phyloP scores from a whole-genome alignment of 2,113 vertebrate genomes.

The Steatornis caripensis region DNA sequence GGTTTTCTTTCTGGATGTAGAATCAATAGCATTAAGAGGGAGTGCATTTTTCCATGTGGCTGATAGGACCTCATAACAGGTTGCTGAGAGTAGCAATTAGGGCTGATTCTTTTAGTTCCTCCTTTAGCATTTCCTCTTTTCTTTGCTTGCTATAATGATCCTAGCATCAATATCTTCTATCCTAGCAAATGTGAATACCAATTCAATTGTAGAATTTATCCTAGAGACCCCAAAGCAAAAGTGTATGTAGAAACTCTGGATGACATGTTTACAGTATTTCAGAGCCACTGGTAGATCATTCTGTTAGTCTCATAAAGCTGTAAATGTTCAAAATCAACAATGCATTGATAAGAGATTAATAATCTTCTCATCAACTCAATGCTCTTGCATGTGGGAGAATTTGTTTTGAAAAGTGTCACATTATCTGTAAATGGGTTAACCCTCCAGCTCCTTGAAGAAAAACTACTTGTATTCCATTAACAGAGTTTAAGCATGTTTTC shows the following conservation, averaged over 20 bases:
- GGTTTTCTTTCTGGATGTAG: not conserved
- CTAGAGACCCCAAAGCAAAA: not conserved
- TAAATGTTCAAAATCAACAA: not conserved
- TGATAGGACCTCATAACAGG: not conserved
- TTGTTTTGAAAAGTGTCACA: not conserved
- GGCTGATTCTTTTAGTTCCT: not conserved
- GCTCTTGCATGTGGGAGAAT: not conserved
- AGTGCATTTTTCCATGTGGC: not conserved
- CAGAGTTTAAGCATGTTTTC: not conserved
- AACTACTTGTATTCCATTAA: not conserved
- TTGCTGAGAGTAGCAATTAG: not conserved
- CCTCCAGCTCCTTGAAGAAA: not conserved
- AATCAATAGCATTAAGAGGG: not conserved
- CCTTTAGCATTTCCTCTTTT: not conserved
- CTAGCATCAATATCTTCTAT: not conserved
- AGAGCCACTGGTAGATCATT: not conserved
- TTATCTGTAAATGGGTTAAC: not conserved
- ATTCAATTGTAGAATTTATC: not conserved
- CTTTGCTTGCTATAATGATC: not conserved
- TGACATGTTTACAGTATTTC: not conserved
- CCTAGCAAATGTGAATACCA: not conserved
- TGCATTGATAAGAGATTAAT: not conserved
- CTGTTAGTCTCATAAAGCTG: not conserved
- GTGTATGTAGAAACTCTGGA: not conserved
- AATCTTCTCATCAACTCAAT: not conserved